phyloP scores from a whole-genome alignment of 2,888 invertebrate species.

The Tipula lateralis region DNA sequence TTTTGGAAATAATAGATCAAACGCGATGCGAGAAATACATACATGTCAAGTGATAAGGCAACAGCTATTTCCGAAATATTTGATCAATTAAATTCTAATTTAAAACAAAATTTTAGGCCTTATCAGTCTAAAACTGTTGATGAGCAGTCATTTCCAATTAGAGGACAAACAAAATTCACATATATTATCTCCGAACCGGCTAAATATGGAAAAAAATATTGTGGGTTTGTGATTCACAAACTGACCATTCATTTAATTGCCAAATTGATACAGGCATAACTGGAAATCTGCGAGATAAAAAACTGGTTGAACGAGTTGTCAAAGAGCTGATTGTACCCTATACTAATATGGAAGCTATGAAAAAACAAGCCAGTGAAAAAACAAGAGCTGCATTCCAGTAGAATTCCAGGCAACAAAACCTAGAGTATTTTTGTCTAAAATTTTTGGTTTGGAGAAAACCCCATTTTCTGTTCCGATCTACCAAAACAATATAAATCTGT shows the following conservation, averaged over 20 bases:
- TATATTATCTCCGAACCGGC: too few relatives aligned
- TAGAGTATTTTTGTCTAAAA: too few relatives aligned
- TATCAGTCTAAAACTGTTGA: not conserved
- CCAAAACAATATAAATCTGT: too few relatives aligned
- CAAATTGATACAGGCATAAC: not conserved
- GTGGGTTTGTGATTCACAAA: not conserved
- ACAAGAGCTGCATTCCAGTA: too few relatives aligned
- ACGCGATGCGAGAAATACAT: not conserved
- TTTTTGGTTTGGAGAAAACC: too few relatives aligned
- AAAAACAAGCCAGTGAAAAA: too few relatives aligned
- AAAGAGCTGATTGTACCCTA: too few relatives aligned
- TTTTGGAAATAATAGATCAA: not conserved
- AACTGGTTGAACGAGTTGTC: not conserved
- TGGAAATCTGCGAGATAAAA: not conserved
- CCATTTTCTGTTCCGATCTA: too few relatives aligned
- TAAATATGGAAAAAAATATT: not conserved
- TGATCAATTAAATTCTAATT: not conserved
- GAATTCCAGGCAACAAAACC: too few relatives aligned
- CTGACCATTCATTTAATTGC: not conserved
- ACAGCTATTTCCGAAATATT: not conserved
- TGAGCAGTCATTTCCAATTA: too few relatives aligned
- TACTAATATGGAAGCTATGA: too few relatives aligned
- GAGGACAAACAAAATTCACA: too few relatives aligned
- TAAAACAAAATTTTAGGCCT: not conserved
- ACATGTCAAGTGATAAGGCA: not conserved